phyloP scores from a whole-genome alignment of 1,140 invertebrate species.

The Lepidostoma basale region DNA sequence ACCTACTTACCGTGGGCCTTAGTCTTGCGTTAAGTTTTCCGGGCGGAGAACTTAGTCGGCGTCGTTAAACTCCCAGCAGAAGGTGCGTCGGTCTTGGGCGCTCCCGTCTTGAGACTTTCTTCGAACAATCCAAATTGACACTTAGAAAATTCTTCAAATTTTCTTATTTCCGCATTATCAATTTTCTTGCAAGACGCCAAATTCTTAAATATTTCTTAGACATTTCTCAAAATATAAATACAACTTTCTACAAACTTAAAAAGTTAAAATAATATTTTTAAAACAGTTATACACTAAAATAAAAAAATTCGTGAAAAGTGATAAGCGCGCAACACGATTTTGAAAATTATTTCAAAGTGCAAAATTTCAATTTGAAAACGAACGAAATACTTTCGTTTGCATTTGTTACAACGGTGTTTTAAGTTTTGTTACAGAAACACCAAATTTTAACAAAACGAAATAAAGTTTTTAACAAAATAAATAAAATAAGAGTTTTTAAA shows the following conservation, averaged over 20 bases:
- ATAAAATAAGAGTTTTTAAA: background rate
- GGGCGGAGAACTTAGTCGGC: constrained; percentile 26
- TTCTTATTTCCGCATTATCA: background rate
- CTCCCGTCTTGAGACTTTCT: background rate
- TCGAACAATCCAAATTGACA: too few relatives aligned
- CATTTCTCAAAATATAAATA: too few relatives aligned
- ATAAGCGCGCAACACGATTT: too few relatives aligned
- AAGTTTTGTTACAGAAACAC: too few relatives aligned
- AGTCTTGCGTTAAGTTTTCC: constrained; percentile 25
- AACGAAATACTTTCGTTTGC: too few relatives aligned
- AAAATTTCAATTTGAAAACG: too few relatives aligned
- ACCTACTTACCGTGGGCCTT: background rate
- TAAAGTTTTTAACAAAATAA: too few relatives aligned
- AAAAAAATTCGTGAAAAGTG: too few relatives aligned
- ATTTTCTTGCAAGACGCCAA: background rate
- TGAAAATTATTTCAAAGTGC: too few relatives aligned
- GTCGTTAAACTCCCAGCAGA: constrained; percentile 5
- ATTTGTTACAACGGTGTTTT: too few relatives aligned
- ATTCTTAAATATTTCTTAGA: constrained; percentile 16
- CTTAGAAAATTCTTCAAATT: constrained; percentile 1
- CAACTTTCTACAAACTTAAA: background rate
- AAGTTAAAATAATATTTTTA: background rate
- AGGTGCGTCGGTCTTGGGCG: constrained; percentile 24
- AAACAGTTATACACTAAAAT: background rate
- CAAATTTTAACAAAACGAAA: too few relatives aligned